phyloP scores from a whole-genome alignment of 2,797 vertebrate species.

The Propithecus perrieri region DNA sequence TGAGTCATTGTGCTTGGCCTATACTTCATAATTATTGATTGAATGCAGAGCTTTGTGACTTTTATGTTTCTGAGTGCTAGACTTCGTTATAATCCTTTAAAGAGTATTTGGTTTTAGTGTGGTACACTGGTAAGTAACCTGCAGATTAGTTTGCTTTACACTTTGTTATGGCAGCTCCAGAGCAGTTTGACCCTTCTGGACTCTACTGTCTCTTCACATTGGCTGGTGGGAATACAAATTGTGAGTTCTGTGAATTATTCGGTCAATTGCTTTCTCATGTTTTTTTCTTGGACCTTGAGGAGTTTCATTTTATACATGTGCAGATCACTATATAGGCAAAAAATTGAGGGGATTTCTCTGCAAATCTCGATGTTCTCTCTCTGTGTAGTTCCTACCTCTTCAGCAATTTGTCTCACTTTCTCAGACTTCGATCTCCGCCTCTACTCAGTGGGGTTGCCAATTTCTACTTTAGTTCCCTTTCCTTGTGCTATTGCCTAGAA shows the following conservation, averaged over 20 bases:
- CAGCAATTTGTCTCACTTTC: neutral
- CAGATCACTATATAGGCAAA: neutral
- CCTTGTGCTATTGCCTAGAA: neutral
- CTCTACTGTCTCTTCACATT: neutral
- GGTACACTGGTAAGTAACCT: neutral
- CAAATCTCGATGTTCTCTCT: neutral
- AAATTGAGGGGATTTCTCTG: neutral
- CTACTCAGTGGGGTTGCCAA: neutral
- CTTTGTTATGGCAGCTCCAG: neutral
- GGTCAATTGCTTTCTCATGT: neutral
- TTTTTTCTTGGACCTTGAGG: neutral
- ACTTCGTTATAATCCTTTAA: slow-evolving; percentile 31
- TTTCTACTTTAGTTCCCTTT: neutral
- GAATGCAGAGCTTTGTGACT: neutral
- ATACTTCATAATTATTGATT: neutral
- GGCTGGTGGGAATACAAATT: neutral
- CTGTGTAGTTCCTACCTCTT: neutral
- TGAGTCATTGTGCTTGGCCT: too few species aligned
- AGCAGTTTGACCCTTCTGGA: neutral
- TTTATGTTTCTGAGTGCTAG: neutral
- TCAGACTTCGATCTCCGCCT: neutral
- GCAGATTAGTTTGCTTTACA: neutral
- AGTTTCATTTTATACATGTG: neutral
- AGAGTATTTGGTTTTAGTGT: neutral
- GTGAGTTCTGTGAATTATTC: slow-evolving; percentile 6